These are phyloP conservation scores for Branchipolynoe longqiensis DNA, from an alignment of 2,888 invertebrate species.

Conservation along the genomic window DNA sequence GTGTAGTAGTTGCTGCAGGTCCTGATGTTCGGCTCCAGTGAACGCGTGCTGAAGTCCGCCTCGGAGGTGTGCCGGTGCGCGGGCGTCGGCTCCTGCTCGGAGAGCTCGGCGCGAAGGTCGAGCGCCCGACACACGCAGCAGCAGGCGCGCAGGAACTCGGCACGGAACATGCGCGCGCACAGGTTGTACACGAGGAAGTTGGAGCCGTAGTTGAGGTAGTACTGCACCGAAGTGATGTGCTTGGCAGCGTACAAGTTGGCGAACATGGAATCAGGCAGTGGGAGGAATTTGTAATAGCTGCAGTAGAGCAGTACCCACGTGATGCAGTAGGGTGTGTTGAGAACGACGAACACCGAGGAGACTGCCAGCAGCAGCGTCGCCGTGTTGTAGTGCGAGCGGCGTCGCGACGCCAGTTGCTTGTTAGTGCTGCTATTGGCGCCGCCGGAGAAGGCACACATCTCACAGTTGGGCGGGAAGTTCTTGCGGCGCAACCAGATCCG, in stretches of 20 bases:
- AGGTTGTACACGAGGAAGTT: slow-evolving; percentile 64
- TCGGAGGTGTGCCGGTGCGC: background rate
- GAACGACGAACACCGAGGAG: slow-evolving; percentile 63
- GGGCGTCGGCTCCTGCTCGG: background rate
- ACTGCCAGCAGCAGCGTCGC: slow-evolving; percentile 62
- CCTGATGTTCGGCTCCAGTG: background rate
- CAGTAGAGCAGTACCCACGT: slow-evolving; percentile 62
- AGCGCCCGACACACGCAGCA: background rate
- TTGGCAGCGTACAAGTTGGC: slow-evolving; percentile 59
- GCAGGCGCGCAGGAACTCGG: slow-evolving; percentile 15
- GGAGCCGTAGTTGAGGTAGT: slow-evolving; percentile 64
- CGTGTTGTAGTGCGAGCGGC: slow-evolving; percentile 59
- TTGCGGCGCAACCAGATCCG: slow-evolving; percentile 36
- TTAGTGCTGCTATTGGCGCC: slow-evolving; percentile 13
- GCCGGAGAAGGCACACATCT: background rate
- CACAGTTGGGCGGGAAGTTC: background rate
- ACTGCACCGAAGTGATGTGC: slow-evolving; percentile 63
- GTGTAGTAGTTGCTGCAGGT: background rate
- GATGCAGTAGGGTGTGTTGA: slow-evolving; percentile 63
- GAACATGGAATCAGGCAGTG: background rate
- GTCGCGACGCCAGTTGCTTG: background rate
- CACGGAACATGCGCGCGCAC: slow-evolving; percentile 61
- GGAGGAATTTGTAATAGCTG: slow-evolving; percentile 41
- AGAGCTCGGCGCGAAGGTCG: background rate
- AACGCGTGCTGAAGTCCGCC: background rate